These are phyloP conservation scores for Coecobrya sp. DNA, from an alignment of 2,888 invertebrate genomes.

Conservation along the genomic window DNA sequence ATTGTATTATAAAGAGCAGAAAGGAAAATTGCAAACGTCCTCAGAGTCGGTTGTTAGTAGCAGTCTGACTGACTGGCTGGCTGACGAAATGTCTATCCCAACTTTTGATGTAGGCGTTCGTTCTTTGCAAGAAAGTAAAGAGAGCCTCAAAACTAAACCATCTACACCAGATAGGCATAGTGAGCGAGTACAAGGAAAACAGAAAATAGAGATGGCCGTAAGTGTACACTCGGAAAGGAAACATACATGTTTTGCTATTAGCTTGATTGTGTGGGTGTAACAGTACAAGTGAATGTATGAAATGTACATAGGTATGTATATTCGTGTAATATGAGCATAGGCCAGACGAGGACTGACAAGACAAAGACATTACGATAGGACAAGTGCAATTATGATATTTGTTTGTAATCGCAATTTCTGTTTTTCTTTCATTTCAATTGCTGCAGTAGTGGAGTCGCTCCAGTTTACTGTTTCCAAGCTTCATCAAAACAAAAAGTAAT, in stretches of 20 bases:
- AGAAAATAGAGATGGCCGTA: background rate
- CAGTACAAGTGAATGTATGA: background rate
- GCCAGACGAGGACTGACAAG: conserved; percentile 39
- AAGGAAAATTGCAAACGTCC: background rate
- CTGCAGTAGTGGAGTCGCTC: no score
- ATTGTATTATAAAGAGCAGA: background rate
- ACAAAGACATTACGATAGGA: conserved; percentile 28
- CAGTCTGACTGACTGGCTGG: conserved; percentile 39
- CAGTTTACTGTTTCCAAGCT: no score
- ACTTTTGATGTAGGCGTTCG: conserved; percentile 67
- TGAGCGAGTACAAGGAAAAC: background rate
- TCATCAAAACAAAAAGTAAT: no score
- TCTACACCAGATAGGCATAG: background rate
- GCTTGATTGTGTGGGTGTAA: conserved; percentile 32
- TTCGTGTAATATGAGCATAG: background rate
- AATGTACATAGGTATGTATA: background rate
- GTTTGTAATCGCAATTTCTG: background rate
- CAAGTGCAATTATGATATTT: conserved; percentile 30
- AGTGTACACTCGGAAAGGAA: background rate
- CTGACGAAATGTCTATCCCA: conserved; percentile 69
- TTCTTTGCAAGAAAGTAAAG: conserved; percentile 24
- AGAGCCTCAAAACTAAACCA: background rate
- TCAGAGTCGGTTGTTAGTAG: conserved; percentile 19
- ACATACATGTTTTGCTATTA: background rate
- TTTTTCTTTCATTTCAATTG: background rate